Base-by-base conservation (phyloP, 1,140 invertebrate genomes). In the Leptinotarsa undecemlineata region DNA sequence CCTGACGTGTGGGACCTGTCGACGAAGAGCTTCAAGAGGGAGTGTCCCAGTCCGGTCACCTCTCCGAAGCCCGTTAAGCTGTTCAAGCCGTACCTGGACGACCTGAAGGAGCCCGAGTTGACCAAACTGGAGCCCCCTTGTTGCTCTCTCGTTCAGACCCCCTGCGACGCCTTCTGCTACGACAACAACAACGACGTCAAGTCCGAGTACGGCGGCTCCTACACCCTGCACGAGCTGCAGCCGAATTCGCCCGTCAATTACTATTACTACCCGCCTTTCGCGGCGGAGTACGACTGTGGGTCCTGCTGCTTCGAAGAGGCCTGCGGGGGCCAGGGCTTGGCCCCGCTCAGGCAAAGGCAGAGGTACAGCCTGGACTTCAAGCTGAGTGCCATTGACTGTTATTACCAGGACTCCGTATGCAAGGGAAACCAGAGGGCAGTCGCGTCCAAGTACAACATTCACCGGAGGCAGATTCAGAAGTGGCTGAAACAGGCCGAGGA, bases 41-140 rank as follows among this genome's bases (percentile, higher is more conserved):
- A 66, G 23, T 72, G 64, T 23, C 67, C 26, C 42, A 51, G 57
- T 63, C 69, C 61, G 74, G 80, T 48, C 21, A 47, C 33, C 57
- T 73, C 75, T 63, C 69, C 71, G 51, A 83, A 78, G 77, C 85
- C 86, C 60, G 87, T 90, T 68, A 90, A 90, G 80, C 82, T 93
- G 20, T 93, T 93, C 84, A 90, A 92, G 82, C 92, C 90, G 60
- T 91, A 91, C 81, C 83, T 91, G 57, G 86, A 90, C 80, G 90
- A 90, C 76, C 85, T 88, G n/a, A 82, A 86, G 20, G 86, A 88
- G 74, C 86, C 85, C 42, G 80, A 86, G 14, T 3, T 21, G 33
- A n/a, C 48, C 26, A 61, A 74, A 76, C 48, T 77, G 62, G 48
- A 73, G 72, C 68, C 76, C 66, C 15, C 82, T 47, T 77, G 68